These are phyloP conservation scores for Porites lobata DNA, from an alignment of 92 coral and sea anemone species.

Conservation along the genomic window DNA sequence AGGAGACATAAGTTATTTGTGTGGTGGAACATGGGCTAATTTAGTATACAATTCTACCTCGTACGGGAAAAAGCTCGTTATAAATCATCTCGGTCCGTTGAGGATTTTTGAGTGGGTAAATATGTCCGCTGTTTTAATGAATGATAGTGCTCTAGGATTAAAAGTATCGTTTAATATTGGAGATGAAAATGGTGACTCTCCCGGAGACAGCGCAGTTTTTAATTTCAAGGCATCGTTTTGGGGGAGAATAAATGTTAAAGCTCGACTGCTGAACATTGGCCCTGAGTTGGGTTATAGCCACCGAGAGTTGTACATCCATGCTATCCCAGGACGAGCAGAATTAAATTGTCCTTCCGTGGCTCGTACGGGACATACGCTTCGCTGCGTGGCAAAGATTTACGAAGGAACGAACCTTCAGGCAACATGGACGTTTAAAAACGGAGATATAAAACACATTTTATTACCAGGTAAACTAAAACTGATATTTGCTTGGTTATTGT, in stretches of 20 bases:
- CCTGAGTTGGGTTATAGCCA: slow-evolving; percentile 29
- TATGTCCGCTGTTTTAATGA: slow-evolving; percentile 50
- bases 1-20: slow-evolving; percentile 61
- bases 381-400: slow-evolving; percentile 67
- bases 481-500: slow-evolving; percentile 27
- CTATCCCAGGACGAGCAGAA: slow-evolving; percentile 54
- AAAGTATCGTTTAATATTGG: slow-evolving; percentile 54
- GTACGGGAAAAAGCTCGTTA: slow-evolving; percentile 48
- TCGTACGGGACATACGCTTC: slow-evolving; percentile 48
- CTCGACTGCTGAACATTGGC: slow-evolving; percentile 24
- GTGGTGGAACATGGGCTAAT: slow-evolving; percentile 83
- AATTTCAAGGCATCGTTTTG: slow-evolving; percentile 64
- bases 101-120: slow-evolving; percentile 58
- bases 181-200: slow-evolving; percentile 65
- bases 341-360: slow-evolving; percentile 67
- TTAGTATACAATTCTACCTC: slow-evolving; percentile 79
- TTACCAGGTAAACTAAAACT: slow-evolving; percentile 62
- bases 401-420: slow-evolving; percentile 79
- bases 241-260: slow-evolving; percentile 68
- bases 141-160: slow-evolving; percentile 52
- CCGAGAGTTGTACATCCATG: slow-evolving; percentile 42
- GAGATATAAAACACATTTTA: slow-evolving; percentile 15
- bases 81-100: slow-evolving; percentile 33
- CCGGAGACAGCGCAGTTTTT: slow-evolving; percentile 21
- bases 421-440: slow-evolving; percentile 62